Evolutionary conservation across 2,797 vertebrate species (phyloP).

Genomic region (Petrocephalus schoutedeni): DNA sequence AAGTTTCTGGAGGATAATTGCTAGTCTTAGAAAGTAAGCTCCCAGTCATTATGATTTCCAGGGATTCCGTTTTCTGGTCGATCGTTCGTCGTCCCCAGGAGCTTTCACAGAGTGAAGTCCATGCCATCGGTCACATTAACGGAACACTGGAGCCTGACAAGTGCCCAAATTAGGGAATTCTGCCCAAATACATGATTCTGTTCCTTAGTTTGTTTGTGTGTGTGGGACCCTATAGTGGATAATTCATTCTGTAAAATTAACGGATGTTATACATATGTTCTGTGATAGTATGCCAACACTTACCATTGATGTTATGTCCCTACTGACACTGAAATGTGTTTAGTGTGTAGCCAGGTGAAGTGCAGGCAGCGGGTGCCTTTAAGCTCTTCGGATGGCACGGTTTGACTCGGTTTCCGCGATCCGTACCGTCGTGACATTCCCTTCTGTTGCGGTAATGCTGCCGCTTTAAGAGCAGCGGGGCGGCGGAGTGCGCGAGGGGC

Average conservation of each 20-base stretch:
- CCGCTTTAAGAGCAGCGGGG: too few species aligned
- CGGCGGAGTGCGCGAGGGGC: too few species aligned
- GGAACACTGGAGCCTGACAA: neutral
- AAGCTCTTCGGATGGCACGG: neutral
- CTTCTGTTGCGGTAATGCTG: too few species aligned
- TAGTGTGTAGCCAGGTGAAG: neutral
- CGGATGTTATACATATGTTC: neutral
- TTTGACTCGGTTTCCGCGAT: neutral
- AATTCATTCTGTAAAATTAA: neutral
- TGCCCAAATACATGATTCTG: neutral
- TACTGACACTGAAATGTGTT: neutral
- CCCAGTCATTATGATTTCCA: conserved; percentile 5
- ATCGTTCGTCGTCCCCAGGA: neutral
- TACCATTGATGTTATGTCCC: neutral
- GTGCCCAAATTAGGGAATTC: neutral
- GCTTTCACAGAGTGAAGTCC: neutral
- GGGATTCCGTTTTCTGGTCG: neutral
- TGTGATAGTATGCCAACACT: neutral
- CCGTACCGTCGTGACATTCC: too few species aligned
- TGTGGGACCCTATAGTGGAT: neutral
- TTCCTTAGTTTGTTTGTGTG: neutral
- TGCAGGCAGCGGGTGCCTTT: neutral
- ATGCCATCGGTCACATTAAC: neutral
- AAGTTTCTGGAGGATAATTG: neutral
- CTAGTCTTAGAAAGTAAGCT: neutral